These are phyloP conservation scores for Cephus rjabovi DNA, from an alignment of 2,888 invertebrate genomes.

Conservation along the genomic window DNA sequence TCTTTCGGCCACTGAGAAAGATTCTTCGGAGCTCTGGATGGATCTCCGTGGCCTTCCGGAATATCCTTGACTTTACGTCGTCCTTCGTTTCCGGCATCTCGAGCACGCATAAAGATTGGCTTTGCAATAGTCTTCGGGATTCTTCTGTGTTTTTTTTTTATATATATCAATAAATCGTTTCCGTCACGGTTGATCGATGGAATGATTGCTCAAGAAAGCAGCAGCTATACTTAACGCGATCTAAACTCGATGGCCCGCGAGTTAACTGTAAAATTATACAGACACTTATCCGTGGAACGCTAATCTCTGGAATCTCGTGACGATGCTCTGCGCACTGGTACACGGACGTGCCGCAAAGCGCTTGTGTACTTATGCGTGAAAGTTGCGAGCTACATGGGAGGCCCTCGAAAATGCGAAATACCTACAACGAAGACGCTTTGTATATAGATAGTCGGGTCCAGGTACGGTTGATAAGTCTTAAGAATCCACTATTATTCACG, in stretches of 20 bases:
- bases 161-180: neutral
- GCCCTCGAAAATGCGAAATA: slow-evolving; percentile 39
- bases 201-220: neutral
- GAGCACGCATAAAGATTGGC: neutral
- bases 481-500: neutral
- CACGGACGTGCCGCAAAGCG: neutral
- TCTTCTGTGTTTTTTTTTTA: neutral
- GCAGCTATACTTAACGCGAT: neutral
- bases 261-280: neutral
- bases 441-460: neutral
- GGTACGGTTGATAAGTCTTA: neutral
- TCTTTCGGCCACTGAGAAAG: neutral
- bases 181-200: neutral
- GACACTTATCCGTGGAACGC: neutral
- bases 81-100: neutral
- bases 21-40: neutral
- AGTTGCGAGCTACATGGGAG: neutral
- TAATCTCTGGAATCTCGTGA: neutral
- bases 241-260: neutral
- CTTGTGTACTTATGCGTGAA: neutral
- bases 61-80: neutral
- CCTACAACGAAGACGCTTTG: slow-evolving; percentile 10
- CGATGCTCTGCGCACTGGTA: neutral
- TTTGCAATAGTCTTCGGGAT: neutral
- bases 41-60: neutral